Evolutionary conservation across 2,113 vertebrate genomes (phyloP).

Genomic region (mouse (Mus musculus)): GRCm39 chr2:44099501-44100000

Average conservation of each 20-base stretch:
- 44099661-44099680: neutral
- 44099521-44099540: neutral
- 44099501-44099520: neutral
- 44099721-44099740: slow-evolving; percentile 19
- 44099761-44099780: neutral
- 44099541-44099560: neutral
- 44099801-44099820: neutral
- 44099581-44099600: neutral
- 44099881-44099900: neutral
- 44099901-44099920: neutral
- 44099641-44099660: neutral
- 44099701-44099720: neutral
- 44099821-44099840: neutral
- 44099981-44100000: neutral
- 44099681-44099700: neutral
- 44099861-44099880: neutral
- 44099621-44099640: neutral
- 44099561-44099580: neutral
- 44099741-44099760: neutral
- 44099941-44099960: neutral
- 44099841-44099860: too few species aligned
- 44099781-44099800: slow-evolving; percentile 41
- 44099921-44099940: neutral
- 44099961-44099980: neutral
- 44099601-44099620: neutral